Evolutionary conservation across 1,140 invertebrate species (phyloP), one percentile per base, ranked within the genome.

Genomic region (Drosophila miranda): DNA sequence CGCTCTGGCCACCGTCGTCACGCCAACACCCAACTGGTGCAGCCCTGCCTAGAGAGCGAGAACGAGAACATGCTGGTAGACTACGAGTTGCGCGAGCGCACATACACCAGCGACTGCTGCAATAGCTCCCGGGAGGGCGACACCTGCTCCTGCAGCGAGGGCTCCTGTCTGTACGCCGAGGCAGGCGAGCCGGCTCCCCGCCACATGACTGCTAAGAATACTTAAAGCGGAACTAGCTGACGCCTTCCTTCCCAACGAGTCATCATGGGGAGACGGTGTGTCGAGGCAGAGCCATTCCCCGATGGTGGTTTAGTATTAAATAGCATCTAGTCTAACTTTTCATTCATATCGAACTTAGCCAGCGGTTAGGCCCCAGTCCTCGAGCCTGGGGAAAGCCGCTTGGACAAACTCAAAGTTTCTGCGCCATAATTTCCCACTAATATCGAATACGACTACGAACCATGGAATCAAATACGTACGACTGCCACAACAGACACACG

Each of bases 111-210:
- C 54, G 90, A 91, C 55, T 91, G 90, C 48, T 91, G 89, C 67
- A 91, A 83, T 56, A 91, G 90, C 50, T 90, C 89, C 16, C 78
- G 88, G 13, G 90, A 90, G 38, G 89, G 88, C 14, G 90, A 91
- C 60, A 90, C 90, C 51, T 91, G 90, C 74, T 91, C 90, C 41
- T 91, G 90, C 73, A 91, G 90, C 77, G 90, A 91, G 45, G 89
- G 90, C 46, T 91, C 90, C 23, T 91, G 90, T 45, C 59, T 91
- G 26, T 91, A 91, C 53, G 90, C 88, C 7, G 90, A 91, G 56
- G 86, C 90, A n/a, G 82, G 82, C 38, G 89, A 90, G 23, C 70
- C 77, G 34, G 43, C 48, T 38, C 54, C 60, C 4, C 75, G 80
- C 13, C 80, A 53, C 57, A 41, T 75, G 82, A 71, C 82, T 78